Conservation (phyloP, 2,888 invertebrate genomes). For the Pristionchus entomophagus region DNA sequence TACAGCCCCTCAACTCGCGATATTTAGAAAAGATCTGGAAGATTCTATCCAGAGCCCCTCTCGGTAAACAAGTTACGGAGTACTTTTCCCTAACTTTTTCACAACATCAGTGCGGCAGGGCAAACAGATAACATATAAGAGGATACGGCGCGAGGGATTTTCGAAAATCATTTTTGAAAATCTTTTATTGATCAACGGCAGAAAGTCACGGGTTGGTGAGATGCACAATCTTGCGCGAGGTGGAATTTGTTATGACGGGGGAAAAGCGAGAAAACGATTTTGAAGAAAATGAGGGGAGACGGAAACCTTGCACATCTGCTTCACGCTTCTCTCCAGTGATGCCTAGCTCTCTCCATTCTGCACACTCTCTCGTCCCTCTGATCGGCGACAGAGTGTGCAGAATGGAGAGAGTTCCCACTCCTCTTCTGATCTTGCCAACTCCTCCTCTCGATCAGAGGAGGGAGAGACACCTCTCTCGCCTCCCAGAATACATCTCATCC, state of each 20-base stretch:
- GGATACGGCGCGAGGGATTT: background rate
- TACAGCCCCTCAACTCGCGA: background rate
- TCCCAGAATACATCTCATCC: background rate
- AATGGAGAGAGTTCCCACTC: too few species aligned
- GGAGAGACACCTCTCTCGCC: background rate
- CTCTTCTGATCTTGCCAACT: background rate
- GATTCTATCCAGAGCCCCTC: background rate
- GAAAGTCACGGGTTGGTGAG: too few species aligned
- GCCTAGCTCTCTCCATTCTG: background rate
- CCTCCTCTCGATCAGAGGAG: background rate
- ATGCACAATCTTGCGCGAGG: too few species aligned
- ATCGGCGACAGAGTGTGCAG: too few species aligned
- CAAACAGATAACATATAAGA: slow-evolving; percentile 24
- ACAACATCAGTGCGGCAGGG: slow-evolving; percentile 4
- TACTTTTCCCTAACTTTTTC: slow-evolving; percentile 15
- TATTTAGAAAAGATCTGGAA: slow-evolving; percentile 34
- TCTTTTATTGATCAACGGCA: too few species aligned
- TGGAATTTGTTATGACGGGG: too few species aligned
- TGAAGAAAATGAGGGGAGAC: background rate
- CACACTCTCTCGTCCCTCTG: too few species aligned
- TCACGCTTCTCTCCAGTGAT: background rate
- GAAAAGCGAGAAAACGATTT: background rate
- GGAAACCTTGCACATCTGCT: slow-evolving; percentile 31
- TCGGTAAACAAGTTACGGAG: slow-evolving; percentile 18
- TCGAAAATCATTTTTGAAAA: background rate